Base-by-base conservation (phyloP, 2,797 vertebrate species). In the Ataeniobius toweri region DNA sequence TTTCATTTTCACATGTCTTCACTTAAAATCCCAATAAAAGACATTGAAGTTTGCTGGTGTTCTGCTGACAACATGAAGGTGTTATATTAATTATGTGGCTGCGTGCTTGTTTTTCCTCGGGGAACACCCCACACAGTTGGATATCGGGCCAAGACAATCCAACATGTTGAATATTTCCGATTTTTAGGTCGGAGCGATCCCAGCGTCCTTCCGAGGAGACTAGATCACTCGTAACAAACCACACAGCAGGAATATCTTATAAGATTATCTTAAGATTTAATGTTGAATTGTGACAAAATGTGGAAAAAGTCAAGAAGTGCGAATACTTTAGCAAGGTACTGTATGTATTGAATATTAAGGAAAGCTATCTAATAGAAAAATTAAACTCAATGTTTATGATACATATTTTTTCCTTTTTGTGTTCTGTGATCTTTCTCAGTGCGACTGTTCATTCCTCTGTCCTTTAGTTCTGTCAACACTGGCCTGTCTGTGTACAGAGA, bases 401-500 rank as follows among this genome's bases (percentile, higher is more conserved):
- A 6, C 10, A 9, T 8, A 3, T 36, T 28, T 28, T 12, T 28
- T 59, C 4, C 9, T 59, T 59, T 63, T 63, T 16, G 59, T 31
- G 59, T 61, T 31, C 5, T 31, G 59, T 61, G 51, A 6, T 4
- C 16, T 12, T 50, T 13, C 18, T 53, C 18, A 53, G 51, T 44
- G 41, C n/a, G 22, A 10, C 44, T 61, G 3, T n/a, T 50, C 6
- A 7, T 9, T 55, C 20, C 6, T 44, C 39, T 55, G 39, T 26
- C 22, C 50, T 84, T 0, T 83, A 99, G 98, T 68, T 84, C 91
- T 9, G 94, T 96, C 89, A 97, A 95, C 90, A 97, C 95, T 0
- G 94, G 96, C 0, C 86, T 99, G 83, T 95, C 94, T 20, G 95
- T 93, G 2, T 99, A 98, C 92, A 92, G 94, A 44, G 93, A 98